Evolutionary conservation across 2,888 invertebrate genomes (phyloP).

Genomic region (Cenopis cana): DNA sequence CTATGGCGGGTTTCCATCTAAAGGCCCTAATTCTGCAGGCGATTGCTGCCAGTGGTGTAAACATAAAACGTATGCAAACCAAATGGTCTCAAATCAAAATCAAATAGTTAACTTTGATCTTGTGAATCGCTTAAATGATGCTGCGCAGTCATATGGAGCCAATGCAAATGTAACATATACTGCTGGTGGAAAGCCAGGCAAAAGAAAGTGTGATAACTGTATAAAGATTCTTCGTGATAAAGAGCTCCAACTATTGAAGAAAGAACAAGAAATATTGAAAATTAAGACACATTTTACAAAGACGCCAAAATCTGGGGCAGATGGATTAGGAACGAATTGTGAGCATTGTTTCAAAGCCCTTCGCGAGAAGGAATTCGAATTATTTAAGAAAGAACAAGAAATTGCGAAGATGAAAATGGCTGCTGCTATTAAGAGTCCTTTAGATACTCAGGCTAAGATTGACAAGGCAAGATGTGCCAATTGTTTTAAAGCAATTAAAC

Average conservation of each 20-base stretch:
- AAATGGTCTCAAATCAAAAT: conserved; percentile 11
- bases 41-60: conserved; percentile 11
- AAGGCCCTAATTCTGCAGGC: not conserved
- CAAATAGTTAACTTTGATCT: conserved; percentile 21
- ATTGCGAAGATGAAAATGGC: conserved; percentile 18
- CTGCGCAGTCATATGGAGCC: not conserved
- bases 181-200: not conserved
- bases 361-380: conserved; percentile 25
- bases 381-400: conserved; percentile 31
- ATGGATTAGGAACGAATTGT: conserved; percentile 25
- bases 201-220: conserved; percentile 25
- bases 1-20: conserved; percentile 2
- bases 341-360: conserved; percentile 28
- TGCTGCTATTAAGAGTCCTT: not conserved
- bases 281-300: conserved; percentile 30
- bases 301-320: not conserved
- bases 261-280: conserved; percentile 33
- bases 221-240: conserved; percentile 27
- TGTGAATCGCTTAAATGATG: conserved; percentile 21
- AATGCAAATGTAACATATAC: conserved; percentile 1
- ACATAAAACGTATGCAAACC: not conserved
- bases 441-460: conserved; percentile 17
- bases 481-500: conserved; percentile 21
- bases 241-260: conserved; percentile 26
- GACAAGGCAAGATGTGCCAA: conserved; percentile 30